Percentiles rank a stretch among this genome's conserved stretches.
phyloP scores from a whole-genome alignment of 2,113 vertebrate species.

The Alexandromys fortis region DNA sequence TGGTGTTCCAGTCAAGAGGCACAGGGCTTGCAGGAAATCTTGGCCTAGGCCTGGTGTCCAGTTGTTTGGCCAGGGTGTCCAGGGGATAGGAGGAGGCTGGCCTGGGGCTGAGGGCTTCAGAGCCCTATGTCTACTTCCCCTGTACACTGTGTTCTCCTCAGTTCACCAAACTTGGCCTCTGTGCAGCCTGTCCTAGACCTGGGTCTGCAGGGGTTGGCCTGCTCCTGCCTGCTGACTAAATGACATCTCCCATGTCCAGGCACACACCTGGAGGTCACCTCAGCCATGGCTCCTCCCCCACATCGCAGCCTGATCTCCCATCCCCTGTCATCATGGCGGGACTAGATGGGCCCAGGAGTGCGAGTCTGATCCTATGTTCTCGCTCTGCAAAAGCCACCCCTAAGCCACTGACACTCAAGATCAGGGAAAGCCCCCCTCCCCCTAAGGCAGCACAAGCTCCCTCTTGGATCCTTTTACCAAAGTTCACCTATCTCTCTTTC shows the following conservation, averaged over 20 bases:
- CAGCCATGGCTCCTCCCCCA: neutral
- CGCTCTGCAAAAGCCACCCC: neutral
- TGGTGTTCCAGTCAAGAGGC: too few relatives aligned
- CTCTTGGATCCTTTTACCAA: neutral
- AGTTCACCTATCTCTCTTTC: neutral
- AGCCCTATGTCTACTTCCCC: neutral
- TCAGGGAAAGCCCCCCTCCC: neutral
- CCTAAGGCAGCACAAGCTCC: too few relatives aligned
- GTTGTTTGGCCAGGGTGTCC: neutral
- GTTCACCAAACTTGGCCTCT: neutral
- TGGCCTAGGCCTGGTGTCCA: neutral
- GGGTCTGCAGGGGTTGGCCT: too few relatives aligned
- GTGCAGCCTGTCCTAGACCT: too few relatives aligned
- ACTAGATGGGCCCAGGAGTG: neutral
- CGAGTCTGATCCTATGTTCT: rapidly evolving
- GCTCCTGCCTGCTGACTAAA: too few relatives aligned
- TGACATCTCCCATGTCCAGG: neutral
- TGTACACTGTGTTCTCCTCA: neutral
- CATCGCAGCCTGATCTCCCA: neutral
- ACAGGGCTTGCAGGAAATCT: neutral
- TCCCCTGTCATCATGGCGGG: neutral
- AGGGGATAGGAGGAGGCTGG: neutral
- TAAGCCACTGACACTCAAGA: neutral
- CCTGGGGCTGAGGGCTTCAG: neutral
- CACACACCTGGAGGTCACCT: neutral